These are phyloP conservation scores for Aphelenchoides besseyi DNA, from an alignment of 1,140 invertebrate genomes.

Conservation along the genomic window DNA sequence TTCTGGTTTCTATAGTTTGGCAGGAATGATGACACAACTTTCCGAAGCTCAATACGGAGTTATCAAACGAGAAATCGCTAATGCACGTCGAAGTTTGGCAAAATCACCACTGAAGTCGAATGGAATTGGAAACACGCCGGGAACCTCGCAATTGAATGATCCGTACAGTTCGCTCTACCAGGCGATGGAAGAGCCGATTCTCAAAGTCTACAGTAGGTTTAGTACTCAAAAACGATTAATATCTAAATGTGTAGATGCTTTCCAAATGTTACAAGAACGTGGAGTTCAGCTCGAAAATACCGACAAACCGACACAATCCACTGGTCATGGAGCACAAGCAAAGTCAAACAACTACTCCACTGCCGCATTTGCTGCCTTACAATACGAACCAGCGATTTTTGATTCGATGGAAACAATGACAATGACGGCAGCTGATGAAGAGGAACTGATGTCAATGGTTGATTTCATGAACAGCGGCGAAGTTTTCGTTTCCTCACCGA, in stretches of 20 bases:
- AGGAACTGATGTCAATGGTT: not conserved
- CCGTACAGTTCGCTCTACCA: slow-evolving; percentile 12
- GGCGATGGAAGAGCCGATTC: slow-evolving; percentile 8
- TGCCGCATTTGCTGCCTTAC: not conserved
- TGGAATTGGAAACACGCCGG: not conserved
- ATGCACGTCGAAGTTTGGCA: not conserved
- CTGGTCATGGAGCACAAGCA: not conserved
- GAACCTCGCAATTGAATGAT: not conserved
- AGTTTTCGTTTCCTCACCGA: not conserved
- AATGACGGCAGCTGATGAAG: not conserved
- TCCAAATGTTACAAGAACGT: not conserved
- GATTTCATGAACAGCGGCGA: slow-evolving; percentile 11
- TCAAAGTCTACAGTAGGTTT: slow-evolving; percentile 1
- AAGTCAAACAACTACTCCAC: not conserved
- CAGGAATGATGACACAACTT: not conserved
- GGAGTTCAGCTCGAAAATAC: slow-evolving; percentile 1
- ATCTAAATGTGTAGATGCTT: not conserved
- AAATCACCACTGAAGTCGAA: not conserved
- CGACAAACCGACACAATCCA: not conserved
- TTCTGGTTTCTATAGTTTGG: not conserved
- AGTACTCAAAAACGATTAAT: not conserved
- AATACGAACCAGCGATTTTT: slow-evolving; percentile 1
- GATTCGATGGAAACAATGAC: no score
- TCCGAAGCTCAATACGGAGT: not conserved
- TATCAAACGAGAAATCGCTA: not conserved